A percentile compares a stretch with the other conserved stretches of the same genome.
Conservation (phyloP, 2,888 invertebrate genomes). For the Drosophila quinaria region DNA sequence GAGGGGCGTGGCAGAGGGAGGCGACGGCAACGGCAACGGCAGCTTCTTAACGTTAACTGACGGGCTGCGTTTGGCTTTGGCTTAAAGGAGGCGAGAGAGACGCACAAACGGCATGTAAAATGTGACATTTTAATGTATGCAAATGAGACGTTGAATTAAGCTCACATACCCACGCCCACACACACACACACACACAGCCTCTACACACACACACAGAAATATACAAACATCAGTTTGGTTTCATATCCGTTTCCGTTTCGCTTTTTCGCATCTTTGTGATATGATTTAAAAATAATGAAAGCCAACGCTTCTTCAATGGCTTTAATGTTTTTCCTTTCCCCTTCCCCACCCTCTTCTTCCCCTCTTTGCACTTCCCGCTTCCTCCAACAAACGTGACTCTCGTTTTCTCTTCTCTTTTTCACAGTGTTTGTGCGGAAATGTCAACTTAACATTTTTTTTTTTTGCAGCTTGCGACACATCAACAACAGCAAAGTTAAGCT, state of each 20-base stretch:
- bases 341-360: no score
- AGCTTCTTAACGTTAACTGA: constrained; percentile 73
- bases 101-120: constrained; percentile 80
- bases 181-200: constrained; percentile 2
- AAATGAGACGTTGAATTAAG: constrained; percentile 81
- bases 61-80: constrained; percentile 64
- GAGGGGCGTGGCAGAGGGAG: background rate
- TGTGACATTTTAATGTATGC: constrained; percentile 82
- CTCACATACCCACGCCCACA: constrained; percentile 47
- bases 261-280: constrained; percentile 55
- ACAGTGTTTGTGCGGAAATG: constrained; percentile 61
- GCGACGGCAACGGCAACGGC: constrained; percentile 14
- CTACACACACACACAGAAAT: constrained; percentile 4
- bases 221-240: constrained; percentile 63
- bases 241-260: constrained; percentile 74
- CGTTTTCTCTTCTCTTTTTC: constrained; percentile 25
- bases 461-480: constrained; percentile 51
- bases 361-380: background rate
- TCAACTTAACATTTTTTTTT: constrained; percentile 72
- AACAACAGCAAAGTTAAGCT: constrained; percentile 42
- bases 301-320: constrained; percentile 59
- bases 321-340: constrained; percentile 40
- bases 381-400: constrained; percentile 36
- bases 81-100: constrained; percentile 42
- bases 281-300: constrained; percentile 82